Base-by-base conservation (phyloP, 2,888 invertebrate genomes). In the Gisinianus flammeolus region DNA sequence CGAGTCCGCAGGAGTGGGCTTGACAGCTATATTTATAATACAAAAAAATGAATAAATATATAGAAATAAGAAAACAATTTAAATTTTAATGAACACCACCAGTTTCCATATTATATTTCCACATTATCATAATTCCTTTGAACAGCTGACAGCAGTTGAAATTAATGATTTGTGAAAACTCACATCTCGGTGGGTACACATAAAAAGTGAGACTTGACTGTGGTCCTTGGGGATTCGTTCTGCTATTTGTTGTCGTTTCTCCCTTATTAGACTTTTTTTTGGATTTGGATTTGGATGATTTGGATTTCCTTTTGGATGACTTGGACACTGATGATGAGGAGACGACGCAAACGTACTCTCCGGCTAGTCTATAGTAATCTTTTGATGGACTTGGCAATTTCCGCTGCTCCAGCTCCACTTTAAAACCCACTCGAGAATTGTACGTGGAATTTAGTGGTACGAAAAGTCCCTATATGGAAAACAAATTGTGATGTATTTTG, bases 151-250 rank as follows among this genome's bases (percentile, higher is more conserved):
- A 12, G 5, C 12, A 35, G 35, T 35, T 35, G 35, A 44, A 16
- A 62, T 62, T 62, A 62, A n/a, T 62, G 22, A 22, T 64, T 22
- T 64, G 6, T 22, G n/a, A 22, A 26, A 31, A 28, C 31, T 67
- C 19, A 71, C 71, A 16, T 54, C 56, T 71, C 0, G 71, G 52
- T 19, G 54, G 71, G 28, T 56, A 24, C 0, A 71, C 71, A 26
- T 16, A 10, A 30, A 30, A 71, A 35, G 69, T 69, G 1, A 3
- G n/a, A n/a, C n/a, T n/a, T n/a, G n/a, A n/a, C n/a, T n/a, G n/a
- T n/a, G n/a, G n/a, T n/a, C n/a, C n/a, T n/a, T n/a, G n/a, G n/a
- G n/a, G 10, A 35, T 44, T 69, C 4, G 33, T 31, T 22, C 8
- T 44, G 19, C 22, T 19, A 2, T 19, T 35, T 22, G 44, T 69